Percentiles rank a stretch among this genome's conserved stretches.
These are phyloP conservation scores for Euspilapteryx auroguttella DNA, from an alignment of 2,888 invertebrate species.

Conservation along the genomic window DNA sequence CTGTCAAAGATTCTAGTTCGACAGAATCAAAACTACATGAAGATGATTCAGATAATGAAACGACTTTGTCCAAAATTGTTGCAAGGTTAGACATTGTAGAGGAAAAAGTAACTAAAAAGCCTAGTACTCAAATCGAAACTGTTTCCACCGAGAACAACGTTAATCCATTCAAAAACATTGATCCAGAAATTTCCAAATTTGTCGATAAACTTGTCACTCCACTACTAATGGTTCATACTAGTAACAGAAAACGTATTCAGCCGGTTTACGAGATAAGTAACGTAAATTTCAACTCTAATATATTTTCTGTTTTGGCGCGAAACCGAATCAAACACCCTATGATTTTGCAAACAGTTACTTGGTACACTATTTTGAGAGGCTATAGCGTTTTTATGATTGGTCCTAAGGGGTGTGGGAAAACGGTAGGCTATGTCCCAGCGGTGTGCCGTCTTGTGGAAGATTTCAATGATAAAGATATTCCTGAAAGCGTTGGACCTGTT, in stretches of 20 bases:
- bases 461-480: slow-evolving; percentile 16
- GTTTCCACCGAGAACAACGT: slow-evolving; percentile 15
- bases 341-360: slow-evolving; percentile 68
- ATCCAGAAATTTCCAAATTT: slow-evolving; percentile 30
- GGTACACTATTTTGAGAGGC: slow-evolving; percentile 69
- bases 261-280: slow-evolving; percentile 25
- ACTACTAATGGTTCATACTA: slow-evolving; percentile 40
- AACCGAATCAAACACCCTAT: slow-evolving; percentile 35
- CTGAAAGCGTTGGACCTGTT: slow-evolving; percentile 59
- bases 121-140: slow-evolving; percentile 5
- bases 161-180: slow-evolving; percentile 37
- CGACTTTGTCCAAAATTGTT: slow-evolving; percentile 4
- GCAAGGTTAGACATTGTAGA: slow-evolving; percentile 3
- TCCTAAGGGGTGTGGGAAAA: slow-evolving; percentile 66
- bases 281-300: slow-evolving; percentile 25
- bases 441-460: slow-evolving; percentile 63
- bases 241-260: slow-evolving; percentile 24
- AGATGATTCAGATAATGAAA: slow-evolving; percentile 17
- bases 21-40: slow-evolving; percentile 9
- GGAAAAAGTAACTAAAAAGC: slow-evolving; percentile 2
- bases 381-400: slow-evolving; percentile 68
- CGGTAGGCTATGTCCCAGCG: slow-evolving; percentile 70
- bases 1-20: slow-evolving; percentile 4
- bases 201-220: slow-evolving; percentile 41
- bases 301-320: slow-evolving; percentile 22